Evolutionary conservation across 1,140 invertebrate species (phyloP).

Genomic region (Zaprionus davidi): DNA sequence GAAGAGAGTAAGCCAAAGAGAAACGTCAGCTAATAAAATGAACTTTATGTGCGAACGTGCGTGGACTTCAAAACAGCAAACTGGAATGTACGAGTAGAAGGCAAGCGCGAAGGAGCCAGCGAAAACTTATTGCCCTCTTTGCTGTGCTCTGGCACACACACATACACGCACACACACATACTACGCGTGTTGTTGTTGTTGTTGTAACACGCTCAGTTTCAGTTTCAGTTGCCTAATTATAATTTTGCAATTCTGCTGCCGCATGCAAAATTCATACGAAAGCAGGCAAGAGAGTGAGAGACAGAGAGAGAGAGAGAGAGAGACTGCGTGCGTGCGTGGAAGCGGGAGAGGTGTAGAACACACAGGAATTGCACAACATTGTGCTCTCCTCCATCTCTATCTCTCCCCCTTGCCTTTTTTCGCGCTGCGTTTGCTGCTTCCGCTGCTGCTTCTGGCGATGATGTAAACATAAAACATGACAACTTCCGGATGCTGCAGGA

Average conservation of each 20-base stretch:
- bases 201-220: conserved; percentile 36
- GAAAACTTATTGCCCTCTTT: conserved; percentile 32
- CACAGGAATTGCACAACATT: conserved; percentile 25
- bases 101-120: background rate
- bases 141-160: background rate
- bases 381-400: background rate
- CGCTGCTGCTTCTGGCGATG: conserved; percentile 22
- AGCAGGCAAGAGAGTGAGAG: background rate
- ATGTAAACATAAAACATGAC: conserved; percentile 76
- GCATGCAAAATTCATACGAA: conserved; percentile 77
- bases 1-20: conserved; percentile 8
- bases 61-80: conserved; percentile 50
- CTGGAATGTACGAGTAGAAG: background rate
- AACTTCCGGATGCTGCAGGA: conserved; percentile 56
- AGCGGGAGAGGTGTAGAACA: background rate
- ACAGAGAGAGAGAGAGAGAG: background rate
- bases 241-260: conserved; percentile 79
- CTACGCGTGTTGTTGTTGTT: background rate
- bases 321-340: background rate
- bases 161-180: background rate
- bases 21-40: conserved; percentile 79
- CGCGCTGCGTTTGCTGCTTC: conserved; percentile 24
- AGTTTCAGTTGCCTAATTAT: conserved; percentile 71
- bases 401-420: background rate
- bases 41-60: conserved; percentile 78